These are phyloP conservation scores for Acleris emargana DNA, from an alignment of 2,888 invertebrate genomes.

Conservation along the genomic window DNA sequence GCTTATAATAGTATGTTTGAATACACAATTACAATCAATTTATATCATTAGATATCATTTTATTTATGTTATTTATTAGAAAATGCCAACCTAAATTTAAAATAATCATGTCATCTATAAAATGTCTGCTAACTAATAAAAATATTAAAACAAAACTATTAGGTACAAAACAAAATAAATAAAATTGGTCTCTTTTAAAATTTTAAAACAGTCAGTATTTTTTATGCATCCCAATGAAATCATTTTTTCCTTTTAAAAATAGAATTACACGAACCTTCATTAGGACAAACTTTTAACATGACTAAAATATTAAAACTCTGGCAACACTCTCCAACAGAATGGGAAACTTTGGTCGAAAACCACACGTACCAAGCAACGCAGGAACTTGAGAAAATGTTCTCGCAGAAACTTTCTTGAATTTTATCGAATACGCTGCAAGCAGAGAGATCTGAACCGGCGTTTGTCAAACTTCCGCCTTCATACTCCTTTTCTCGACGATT, in stretches of 20 bases:
- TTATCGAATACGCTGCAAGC: constrained; percentile 71
- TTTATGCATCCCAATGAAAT: too few species aligned
- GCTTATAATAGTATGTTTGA: too few species aligned
- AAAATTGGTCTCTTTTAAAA: too few species aligned
- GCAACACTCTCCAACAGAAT: constrained; percentile 56
- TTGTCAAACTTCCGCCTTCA: constrained; percentile 30
- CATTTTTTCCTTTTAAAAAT: neutral
- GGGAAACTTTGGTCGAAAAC: constrained; percentile 79
- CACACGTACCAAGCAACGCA: constrained; percentile 67
- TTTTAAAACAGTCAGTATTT: too few species aligned
- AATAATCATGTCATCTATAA: too few species aligned
- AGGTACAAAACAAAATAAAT: too few species aligned
- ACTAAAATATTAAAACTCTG: constrained; percentile 18
- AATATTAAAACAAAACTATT: too few species aligned
- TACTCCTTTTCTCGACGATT: constrained; percentile 5
- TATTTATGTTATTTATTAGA: too few species aligned
- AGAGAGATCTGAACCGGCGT: constrained; percentile 37
- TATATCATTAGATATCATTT: too few species aligned
- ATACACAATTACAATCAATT: too few species aligned
- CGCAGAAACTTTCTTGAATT: constrained; percentile 62
- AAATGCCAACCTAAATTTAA: too few species aligned
- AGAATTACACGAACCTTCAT: constrained; percentile 1
- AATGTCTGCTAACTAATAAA: too few species aligned
- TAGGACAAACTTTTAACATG: constrained; percentile 11
- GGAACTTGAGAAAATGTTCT: constrained; percentile 65